A percentile compares a stretch with the other conserved stretches of the same genome.
These are phyloP conservation scores for Thera obeliscata DNA, from an alignment of 2,888 invertebrate species.

Conservation along the genomic window DNA sequence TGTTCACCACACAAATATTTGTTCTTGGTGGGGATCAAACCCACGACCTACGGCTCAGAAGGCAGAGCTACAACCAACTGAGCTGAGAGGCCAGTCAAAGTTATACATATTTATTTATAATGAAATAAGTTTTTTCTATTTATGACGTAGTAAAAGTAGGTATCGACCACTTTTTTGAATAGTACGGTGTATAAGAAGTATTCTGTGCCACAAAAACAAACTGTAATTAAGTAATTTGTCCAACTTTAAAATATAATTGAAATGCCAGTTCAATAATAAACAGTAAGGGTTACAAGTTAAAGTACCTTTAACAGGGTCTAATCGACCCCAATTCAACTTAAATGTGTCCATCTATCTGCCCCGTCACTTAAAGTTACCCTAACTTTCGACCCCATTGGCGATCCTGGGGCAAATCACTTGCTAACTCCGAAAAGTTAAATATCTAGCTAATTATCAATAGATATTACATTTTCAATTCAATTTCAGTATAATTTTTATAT, in stretches of 20 bases:
- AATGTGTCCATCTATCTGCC: constrained; percentile 7
- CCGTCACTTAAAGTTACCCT: neutral
- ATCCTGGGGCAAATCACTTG: constrained; percentile 2
- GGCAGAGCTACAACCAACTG: too few species aligned
- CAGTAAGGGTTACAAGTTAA: neutral
- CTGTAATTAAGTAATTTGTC: neutral
- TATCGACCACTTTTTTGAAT: too few species aligned
- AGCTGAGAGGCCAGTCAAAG: too few species aligned
- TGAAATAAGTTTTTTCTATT: too few species aligned
- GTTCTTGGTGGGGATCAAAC: too few species aligned
- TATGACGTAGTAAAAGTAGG: too few species aligned
- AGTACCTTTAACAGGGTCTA: neutral
- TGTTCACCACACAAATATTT: too few species aligned
- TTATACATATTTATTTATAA: too few species aligned
- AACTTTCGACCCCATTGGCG: neutral
- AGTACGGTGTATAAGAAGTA: too few species aligned
- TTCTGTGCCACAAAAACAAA: neutral
- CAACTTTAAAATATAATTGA: neutral
- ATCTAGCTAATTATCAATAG: neutral
- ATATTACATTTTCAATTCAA: too few species aligned
- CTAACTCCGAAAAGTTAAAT: neutral
- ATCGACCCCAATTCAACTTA: constrained; percentile 1
- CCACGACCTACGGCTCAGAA: too few species aligned
- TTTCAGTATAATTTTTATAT: too few species aligned
- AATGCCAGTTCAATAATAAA: neutral